A percentile compares a stretch with the other conserved stretches of the same genome.
Conservation (phyloP, 2,888 invertebrate genomes). For the Protophormia terraenovae region DNA sequence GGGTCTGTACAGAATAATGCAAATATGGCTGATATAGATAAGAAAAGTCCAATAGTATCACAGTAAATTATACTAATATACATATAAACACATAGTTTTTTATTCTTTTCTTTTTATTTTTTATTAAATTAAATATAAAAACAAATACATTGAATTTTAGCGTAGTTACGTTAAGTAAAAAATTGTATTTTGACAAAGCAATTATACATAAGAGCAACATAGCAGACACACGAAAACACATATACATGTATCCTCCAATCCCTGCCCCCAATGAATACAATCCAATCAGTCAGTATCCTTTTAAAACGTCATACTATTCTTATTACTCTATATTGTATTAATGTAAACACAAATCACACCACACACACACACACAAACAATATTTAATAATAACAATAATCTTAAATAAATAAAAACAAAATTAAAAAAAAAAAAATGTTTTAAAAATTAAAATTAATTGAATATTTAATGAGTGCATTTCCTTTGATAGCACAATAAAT, state of each 20-base stretch:
- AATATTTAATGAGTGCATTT: neutral
- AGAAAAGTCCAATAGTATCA: conserved; percentile 91
- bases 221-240: neutral
- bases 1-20: conserved; percentile 83
- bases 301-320: conserved; percentile 8
- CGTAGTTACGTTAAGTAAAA: conserved; percentile 59
- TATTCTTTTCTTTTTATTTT: too few relatives aligned
- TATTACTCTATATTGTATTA: conserved; percentile 28
- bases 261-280: conserved; percentile 17
- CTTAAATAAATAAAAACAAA: conserved; percentile 19
- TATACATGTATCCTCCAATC: neutral
- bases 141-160: conserved; percentile 37
- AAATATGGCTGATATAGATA: conserved; percentile 85
- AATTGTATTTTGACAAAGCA: conserved; percentile 58
- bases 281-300: neutral
- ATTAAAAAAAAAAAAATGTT: conserved; percentile 38
- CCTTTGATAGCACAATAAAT: too few relatives aligned
- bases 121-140: conserved; percentile 45
- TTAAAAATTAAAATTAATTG: neutral
- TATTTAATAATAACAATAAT: conserved; percentile 23
- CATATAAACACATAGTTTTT: conserved; percentile 31
- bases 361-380: conserved; percentile 5
- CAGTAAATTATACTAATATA: conserved; percentile 83
- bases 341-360: conserved; percentile 46
- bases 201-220: conserved; percentile 46